Conservation (phyloP, 2,888 invertebrate species). For the Coecobrya sp. region DNA sequence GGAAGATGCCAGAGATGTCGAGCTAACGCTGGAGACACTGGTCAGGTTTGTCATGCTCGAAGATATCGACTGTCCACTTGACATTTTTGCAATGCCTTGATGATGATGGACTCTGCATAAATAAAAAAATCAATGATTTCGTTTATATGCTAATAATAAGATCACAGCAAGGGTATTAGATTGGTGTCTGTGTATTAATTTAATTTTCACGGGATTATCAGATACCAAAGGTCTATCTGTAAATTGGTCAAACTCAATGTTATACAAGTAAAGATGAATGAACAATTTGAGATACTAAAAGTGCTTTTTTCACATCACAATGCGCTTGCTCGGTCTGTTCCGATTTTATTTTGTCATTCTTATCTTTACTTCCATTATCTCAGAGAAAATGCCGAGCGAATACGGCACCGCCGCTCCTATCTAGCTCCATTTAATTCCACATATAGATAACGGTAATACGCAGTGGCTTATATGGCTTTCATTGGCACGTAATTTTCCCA, state of each 20-base stretch:
- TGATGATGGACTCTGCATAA: conserved; percentile 86
- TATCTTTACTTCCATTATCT: conserved; percentile 22
- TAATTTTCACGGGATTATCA: not conserved
- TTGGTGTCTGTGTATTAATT: too few relatives aligned
- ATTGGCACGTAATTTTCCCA: conserved; percentile 25
- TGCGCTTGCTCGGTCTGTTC: not conserved
- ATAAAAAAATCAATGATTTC: conserved; percentile 13
- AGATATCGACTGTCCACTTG: conserved; percentile 88
- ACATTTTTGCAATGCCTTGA: conserved; percentile 86
- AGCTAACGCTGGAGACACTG: conserved; percentile 86
- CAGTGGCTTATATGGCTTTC: not conserved
- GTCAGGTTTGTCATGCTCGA: conserved; percentile 87
- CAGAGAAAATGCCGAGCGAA: not conserved
- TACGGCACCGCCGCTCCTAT: not conserved
- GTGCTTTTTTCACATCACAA: not conserved
- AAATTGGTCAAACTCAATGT: too few relatives aligned
- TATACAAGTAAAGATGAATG: not conserved
- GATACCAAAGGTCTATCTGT: too few relatives aligned
- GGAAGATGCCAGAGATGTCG: conserved; percentile 87
- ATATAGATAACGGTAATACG: conserved; percentile 10
- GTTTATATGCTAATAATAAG: not conserved
- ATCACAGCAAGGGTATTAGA: not conserved
- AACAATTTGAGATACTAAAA: not conserved
- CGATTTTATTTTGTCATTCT: not conserved
- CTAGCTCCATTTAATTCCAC: conserved; percentile 19